These are phyloP conservation scores for Seira ritae DNA, from an alignment of 2,888 invertebrate species.

Conservation along the genomic window DNA sequence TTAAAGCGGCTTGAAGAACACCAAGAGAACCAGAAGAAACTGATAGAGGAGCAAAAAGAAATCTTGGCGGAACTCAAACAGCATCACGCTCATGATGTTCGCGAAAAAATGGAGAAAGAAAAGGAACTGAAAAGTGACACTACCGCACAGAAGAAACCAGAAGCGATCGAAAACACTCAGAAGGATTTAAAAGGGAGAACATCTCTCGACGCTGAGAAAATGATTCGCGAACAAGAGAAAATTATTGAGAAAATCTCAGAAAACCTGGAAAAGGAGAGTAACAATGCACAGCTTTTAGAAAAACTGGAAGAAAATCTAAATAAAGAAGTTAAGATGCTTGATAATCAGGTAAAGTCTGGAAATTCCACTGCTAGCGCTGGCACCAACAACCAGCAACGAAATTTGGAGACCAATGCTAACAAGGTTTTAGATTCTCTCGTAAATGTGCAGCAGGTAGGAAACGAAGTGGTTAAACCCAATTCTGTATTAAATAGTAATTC, in stretches of 20 bases:
- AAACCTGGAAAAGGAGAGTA: slow-evolving; percentile 61
- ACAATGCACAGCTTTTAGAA: slow-evolving; percentile 58
- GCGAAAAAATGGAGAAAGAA: slow-evolving; percentile 43
- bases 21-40: slow-evolving; percentile 82
- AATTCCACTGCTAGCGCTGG: neutral
- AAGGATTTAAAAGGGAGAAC: slow-evolving; percentile 22
- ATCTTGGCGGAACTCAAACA: slow-evolving; percentile 81
- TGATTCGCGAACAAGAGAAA: slow-evolving; percentile 51
- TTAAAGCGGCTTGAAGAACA: slow-evolving; percentile 83
- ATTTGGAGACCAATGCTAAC: neutral
- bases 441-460: no score
- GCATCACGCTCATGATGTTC: slow-evolving; percentile 75
- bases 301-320: slow-evolving; percentile 61
- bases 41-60: slow-evolving; percentile 83
- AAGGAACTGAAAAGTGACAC: neutral
- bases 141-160: neutral
- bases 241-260: slow-evolving; percentile 59
- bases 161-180: neutral
- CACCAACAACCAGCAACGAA: neutral
- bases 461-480: no score
- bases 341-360: neutral
- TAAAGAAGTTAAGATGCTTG: slow-evolving; percentile 52
- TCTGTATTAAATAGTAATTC: no score
- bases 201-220: slow-evolving; percentile 26
- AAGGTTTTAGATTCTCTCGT: no score